Conservation (phyloP, 2,113 vertebrate species). For the Furnarius figulus region DNA sequence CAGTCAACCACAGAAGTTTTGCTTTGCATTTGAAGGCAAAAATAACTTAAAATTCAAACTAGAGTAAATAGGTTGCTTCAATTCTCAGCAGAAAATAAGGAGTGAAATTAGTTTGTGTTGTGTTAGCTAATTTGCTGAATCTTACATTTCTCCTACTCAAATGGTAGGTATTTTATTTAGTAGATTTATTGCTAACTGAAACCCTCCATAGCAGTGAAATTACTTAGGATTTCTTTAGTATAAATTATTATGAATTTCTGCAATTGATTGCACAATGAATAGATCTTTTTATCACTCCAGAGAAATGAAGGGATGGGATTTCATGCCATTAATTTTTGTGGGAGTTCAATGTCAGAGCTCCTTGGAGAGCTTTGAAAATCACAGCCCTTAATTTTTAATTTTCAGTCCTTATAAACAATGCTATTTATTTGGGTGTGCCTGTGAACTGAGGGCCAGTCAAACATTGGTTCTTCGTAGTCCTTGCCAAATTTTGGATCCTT, state of each 20-base stretch:
- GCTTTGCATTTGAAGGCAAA: neutral
- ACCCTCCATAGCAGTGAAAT: neutral
- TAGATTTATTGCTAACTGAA: neutral
- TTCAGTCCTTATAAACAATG: slow-evolving; percentile 53
- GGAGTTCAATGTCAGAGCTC: slow-evolving; percentile 43
- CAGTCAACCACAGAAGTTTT: neutral
- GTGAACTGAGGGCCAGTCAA: slow-evolving; percentile 17
- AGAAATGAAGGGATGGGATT: slow-evolving; percentile 27
- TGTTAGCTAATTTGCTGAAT: neutral
- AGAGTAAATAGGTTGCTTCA: neutral
- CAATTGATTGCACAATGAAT: slow-evolving; percentile 29
- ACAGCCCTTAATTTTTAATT: slow-evolving; percentile 50
- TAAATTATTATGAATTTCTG: neutral
- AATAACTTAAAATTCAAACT: neutral
- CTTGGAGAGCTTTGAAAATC: slow-evolving; percentile 50
- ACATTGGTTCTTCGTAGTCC: neutral
- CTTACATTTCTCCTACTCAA: neutral
- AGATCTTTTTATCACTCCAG: slow-evolving; percentile 4
- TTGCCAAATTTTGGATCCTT: slow-evolving; percentile 31
- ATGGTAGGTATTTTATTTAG: neutral
- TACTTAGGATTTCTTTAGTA: neutral
- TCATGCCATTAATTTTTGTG: slow-evolving; percentile 34
- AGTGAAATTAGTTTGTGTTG: neutral
- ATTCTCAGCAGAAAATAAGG: neutral
- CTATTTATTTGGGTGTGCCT: slow-evolving; percentile 62